Percentiles rank a stretch among this genome's conserved stretches.
Evolutionary conservation across 2,113 vertebrate genomes (phyloP).

Genomic region (Australoheros scitulus): DNA sequence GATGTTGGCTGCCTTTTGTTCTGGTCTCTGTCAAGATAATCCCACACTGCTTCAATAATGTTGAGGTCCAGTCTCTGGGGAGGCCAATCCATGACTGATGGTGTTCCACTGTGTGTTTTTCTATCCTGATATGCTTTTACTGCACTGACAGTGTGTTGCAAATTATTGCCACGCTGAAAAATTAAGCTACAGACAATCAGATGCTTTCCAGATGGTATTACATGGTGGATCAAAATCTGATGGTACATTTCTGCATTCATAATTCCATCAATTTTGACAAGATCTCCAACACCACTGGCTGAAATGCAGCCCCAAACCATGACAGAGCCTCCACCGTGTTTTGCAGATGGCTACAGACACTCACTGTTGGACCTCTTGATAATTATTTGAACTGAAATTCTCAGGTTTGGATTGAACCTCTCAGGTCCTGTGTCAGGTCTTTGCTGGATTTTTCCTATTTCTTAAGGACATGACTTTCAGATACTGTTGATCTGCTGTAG

Average conservation of each 20-base stretch:
- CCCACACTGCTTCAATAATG: not conserved
- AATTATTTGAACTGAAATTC: too few relatives aligned
- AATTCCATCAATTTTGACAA: too few relatives aligned
- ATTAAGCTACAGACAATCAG: too few relatives aligned
- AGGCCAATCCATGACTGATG: not conserved
- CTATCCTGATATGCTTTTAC: not conserved
- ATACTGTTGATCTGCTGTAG: not conserved
- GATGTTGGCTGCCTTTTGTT: not conserved
- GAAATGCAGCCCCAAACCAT: too few relatives aligned
- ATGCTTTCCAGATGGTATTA: too few relatives aligned
- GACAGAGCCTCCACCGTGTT: too few relatives aligned
- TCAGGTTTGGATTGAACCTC: not conserved
- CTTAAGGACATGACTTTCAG: not conserved
- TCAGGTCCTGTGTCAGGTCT: not conserved
- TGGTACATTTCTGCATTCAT: too few relatives aligned
- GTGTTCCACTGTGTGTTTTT: not conserved
- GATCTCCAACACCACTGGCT: too few relatives aligned
- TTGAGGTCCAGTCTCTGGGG: not conserved
- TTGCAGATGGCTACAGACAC: too few relatives aligned
- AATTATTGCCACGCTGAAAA: not conserved
- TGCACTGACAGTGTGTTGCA: not conserved
- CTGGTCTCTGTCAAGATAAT: not conserved
- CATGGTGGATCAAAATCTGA: too few relatives aligned
- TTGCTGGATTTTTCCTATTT: not conserved
- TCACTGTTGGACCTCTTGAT: too few relatives aligned